Conservation (phyloP, 2,113 vertebrate species). For the Amphilophus citrinellus region DNA sequence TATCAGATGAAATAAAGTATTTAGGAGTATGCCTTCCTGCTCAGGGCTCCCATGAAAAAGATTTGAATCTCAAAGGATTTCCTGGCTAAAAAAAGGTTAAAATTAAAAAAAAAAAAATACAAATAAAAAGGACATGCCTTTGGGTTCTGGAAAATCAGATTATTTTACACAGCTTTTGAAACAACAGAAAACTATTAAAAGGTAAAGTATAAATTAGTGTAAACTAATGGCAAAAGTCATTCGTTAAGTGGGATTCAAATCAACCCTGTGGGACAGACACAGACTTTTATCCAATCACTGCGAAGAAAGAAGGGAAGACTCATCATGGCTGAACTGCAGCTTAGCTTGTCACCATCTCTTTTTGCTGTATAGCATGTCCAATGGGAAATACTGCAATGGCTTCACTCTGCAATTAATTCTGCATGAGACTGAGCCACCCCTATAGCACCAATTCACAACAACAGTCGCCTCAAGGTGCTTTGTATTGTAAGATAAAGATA, state of each 20-base stretch:
- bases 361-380: background rate
- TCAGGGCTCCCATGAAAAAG: background rate
- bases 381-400: background rate
- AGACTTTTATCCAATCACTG: background rate
- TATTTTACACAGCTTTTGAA: background rate
- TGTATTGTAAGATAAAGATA: no score
- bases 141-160: no score
- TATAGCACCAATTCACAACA: no score
- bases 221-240: background rate
- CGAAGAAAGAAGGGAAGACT: background rate
- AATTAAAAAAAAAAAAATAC: background rate
- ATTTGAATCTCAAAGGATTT: background rate
- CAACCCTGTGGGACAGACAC: background rate
- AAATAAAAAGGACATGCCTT: no score
- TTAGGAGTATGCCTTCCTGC: background rate
- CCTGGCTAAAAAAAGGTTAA: background rate
- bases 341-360: background rate
- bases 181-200: background rate
- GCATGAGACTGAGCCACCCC: no score
- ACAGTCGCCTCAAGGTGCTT: no score
- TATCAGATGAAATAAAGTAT: background rate
- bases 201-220: background rate
- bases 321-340: background rate
- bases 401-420: background rate
- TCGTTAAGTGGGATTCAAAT: fast-evolving